Conservation (phyloP, 2,797 vertebrate genomes). For the Sus cebifrons region DNA sequence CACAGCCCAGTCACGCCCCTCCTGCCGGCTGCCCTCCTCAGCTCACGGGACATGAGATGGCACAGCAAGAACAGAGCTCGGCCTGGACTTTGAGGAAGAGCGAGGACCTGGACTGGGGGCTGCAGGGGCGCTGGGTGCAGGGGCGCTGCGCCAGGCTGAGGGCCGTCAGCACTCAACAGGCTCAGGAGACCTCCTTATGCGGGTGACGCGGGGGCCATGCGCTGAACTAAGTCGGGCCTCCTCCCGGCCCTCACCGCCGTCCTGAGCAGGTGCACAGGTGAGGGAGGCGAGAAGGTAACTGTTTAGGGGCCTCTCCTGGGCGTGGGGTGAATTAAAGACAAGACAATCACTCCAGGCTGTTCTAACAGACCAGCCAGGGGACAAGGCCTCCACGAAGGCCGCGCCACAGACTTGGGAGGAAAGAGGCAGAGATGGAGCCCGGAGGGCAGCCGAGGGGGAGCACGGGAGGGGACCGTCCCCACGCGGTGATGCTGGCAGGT, state of each 20-base stretch:
- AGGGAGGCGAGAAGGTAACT: not conserved
- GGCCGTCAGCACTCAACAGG: not conserved
- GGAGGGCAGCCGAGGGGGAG: accelerated
- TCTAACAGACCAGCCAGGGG: too few species aligned
- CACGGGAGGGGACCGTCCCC: accelerated
- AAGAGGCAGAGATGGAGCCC: not conserved
- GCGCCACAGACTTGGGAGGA: not conserved
- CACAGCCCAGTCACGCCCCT: not conserved
- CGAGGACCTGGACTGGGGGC: too few species aligned
- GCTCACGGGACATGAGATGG: not conserved
- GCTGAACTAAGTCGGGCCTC: too few species aligned
- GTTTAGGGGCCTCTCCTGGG: not conserved
- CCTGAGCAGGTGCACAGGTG: not conserved
- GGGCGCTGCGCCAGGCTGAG: not conserved
- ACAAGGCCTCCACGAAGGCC: not conserved
- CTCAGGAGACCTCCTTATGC: not conserved
- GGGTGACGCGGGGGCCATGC: accelerated
- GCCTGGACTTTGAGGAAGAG: not conserved
- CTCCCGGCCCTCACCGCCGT: not conserved
- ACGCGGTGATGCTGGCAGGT: too few species aligned
- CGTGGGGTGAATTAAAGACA: too few species aligned
- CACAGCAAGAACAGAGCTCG: not conserved
- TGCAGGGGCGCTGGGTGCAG: not conserved
- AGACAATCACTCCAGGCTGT: not conserved
- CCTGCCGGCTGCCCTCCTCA: not conserved